A percentile compares a stretch with the other conserved stretches of the same genome.
Conservation (phyloP, 2,888 invertebrate species). For the Heterodera filipjevi region DNA sequence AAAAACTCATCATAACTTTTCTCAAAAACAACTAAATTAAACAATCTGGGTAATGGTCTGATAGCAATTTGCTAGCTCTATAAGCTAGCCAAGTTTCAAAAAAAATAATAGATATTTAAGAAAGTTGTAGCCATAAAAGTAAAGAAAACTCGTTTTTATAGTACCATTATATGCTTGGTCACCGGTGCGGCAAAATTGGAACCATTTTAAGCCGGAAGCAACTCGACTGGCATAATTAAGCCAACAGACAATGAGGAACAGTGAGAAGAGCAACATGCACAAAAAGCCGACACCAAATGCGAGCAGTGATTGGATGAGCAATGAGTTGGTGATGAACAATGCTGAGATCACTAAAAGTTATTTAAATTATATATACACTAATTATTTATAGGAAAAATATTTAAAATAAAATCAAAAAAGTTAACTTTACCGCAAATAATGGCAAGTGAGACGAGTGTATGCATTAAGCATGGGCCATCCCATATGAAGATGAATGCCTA, state of each 20-base stretch:
- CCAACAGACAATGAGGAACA: conserved; percentile 56
- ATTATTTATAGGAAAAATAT: not conserved
- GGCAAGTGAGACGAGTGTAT: conserved; percentile 47
- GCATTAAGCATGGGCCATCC: conserved; percentile 55
- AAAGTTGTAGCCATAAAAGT: too few relatives aligned
- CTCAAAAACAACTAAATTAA: too few relatives aligned
- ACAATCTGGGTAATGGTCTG: too few relatives aligned
- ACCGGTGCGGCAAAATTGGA: conserved; percentile 55
- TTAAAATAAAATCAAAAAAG: too few relatives aligned
- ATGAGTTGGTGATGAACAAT: conserved; percentile 29
- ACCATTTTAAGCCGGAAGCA: conserved; percentile 63
- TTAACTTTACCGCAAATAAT: conserved; percentile 40
- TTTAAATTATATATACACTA: too few relatives aligned
- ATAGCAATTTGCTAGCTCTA: too few relatives aligned
- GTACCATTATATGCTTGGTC: conserved; percentile 61
- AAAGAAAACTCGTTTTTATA: too few relatives aligned
- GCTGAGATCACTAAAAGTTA: not conserved
- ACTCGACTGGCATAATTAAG: conserved; percentile 53
- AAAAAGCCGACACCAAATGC: conserved; percentile 49
- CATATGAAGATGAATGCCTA: conserved; percentile 58
- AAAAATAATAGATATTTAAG: too few relatives aligned
- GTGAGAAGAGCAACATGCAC: conserved; percentile 50
- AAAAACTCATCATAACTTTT: too few relatives aligned
- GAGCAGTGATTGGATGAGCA: conserved; percentile 49
- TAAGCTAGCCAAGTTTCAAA: too few relatives aligned